phyloP scores from a whole-genome alignment of 1,140 invertebrate genomes.

The Formica selysi region DNA sequence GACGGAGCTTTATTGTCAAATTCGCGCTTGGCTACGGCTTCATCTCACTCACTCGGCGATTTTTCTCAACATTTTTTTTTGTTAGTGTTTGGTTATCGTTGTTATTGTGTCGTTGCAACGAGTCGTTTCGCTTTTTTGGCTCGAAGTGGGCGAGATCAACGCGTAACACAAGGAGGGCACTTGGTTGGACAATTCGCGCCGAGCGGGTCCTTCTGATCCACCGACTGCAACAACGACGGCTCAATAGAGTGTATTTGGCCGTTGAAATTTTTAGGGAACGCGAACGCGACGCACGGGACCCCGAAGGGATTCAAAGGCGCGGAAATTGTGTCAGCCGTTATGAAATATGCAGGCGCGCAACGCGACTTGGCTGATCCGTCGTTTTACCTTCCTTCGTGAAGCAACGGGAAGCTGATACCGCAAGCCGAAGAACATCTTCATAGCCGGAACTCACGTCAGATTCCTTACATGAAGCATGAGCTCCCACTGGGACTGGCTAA shows the following conservation, averaged over 20 bases:
- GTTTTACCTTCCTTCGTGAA: conserved; percentile 2
- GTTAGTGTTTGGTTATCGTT: conserved; percentile 32
- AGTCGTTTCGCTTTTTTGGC: background rate
- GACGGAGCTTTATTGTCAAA: conserved; percentile 73
- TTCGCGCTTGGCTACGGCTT: conserved; percentile 73
- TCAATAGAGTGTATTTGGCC: conserved; percentile 3
- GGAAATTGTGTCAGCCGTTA: conserved; percentile 59
- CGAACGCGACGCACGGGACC: conserved; percentile 27
- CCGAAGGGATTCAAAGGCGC: conserved; percentile 56
- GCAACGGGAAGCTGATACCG: conserved; percentile 56
- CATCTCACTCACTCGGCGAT: conserved; percentile 71
- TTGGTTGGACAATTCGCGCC: conserved; percentile 75
- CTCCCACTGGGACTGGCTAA: conserved; percentile 56
- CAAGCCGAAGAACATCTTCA: conserved; percentile 71
- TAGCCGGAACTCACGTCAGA: conserved; percentile 69
- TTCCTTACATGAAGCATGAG: conserved; percentile 68
- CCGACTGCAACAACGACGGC: background rate
- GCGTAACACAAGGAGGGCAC: conserved; percentile 67
- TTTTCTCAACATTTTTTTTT: conserved; percentile 50
- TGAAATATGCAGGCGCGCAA: conserved; percentile 47
- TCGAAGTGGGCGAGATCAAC: conserved; percentile 19
- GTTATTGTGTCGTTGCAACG: conserved; percentile 42
- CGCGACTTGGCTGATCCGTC: conserved; percentile 27
- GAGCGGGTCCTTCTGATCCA: conserved; percentile 67
- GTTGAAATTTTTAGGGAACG: conserved; percentile 44